Percentiles rank a stretch among this genome's conserved stretches.
Evolutionary conservation across 1,140 invertebrate species (phyloP).

Genomic region (Lysiphlebus fabarum): DNA sequence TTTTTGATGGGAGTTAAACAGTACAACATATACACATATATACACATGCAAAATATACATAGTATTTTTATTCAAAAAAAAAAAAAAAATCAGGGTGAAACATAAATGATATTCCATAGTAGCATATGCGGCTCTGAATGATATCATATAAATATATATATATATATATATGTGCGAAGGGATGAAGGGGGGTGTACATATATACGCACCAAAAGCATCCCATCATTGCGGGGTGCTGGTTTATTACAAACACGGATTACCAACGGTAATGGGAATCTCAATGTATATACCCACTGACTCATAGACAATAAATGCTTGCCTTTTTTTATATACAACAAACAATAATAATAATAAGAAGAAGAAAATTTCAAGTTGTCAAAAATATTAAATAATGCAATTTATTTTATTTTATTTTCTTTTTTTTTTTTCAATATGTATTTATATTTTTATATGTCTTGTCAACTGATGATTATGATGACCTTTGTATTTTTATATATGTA

Average conservation of each 20-base stretch:
- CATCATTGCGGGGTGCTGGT: slow-evolving; percentile 44
- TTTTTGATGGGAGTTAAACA: slow-evolving; percentile 1
- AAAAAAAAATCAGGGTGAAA: slow-evolving; percentile 35
- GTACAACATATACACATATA: no score
- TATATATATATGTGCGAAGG: no score
- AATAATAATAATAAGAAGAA: no score
- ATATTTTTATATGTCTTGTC: no score
- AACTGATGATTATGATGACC: background rate
- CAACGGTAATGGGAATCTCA: slow-evolving; percentile 50
- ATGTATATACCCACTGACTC: slow-evolving; percentile 24
- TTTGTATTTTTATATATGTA: no score
- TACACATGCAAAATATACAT: background rate
- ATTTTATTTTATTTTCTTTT: no score
- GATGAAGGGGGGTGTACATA: slow-evolving; percentile 25
- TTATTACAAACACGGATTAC: slow-evolving; percentile 58
- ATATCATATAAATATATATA: no score
- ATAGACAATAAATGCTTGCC: background rate
- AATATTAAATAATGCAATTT: no score
- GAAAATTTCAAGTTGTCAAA: no score
- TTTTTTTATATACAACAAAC: slow-evolving; percentile 2
- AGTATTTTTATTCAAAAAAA: no score
- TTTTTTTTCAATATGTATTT: background rate
- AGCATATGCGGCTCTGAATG: slow-evolving; percentile 52
- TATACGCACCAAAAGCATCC: background rate
- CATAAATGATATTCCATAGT: slow-evolving; percentile 55